Percentiles rank a stretch among this genome's conserved stretches.
These are phyloP conservation scores for Microcebus tavaratra DNA, from an alignment of 2,113 vertebrate genomes.

Conservation along the genomic window DNA sequence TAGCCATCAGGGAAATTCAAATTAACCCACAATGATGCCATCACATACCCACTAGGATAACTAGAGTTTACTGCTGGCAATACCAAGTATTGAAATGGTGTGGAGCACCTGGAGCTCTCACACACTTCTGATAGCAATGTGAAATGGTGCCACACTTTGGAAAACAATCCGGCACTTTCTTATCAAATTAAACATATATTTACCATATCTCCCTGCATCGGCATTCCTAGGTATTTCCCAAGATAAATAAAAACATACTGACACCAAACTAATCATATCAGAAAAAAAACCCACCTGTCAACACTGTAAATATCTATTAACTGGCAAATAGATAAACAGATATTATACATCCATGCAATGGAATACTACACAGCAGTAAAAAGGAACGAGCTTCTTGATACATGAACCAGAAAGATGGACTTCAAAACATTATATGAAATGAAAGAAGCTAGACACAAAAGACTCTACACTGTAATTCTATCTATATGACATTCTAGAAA, in stretches of 20 bases:
- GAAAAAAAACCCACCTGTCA: neutral
- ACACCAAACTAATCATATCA: slow-evolving; percentile 8
- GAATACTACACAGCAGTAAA: neutral
- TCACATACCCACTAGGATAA: neutral
- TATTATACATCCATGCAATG: neutral
- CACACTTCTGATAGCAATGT: neutral
- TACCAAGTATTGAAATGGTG: neutral
- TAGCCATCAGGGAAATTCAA: neutral
- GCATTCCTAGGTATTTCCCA: neutral
- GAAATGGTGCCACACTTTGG: neutral
- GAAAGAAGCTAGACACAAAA: neutral
- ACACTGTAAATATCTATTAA: neutral
- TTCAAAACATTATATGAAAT: neutral
- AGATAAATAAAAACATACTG: neutral
- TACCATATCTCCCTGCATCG: neutral
- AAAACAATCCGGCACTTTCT: neutral
- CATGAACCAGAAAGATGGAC: neutral
- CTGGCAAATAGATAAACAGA: neutral
- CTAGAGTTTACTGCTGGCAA: neutral
- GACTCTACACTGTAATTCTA: neutral
- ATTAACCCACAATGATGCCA: neutral
- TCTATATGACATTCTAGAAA: neutral
- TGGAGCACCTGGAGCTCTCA: neutral
- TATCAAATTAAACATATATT: neutral
- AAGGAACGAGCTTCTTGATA: neutral